These are phyloP conservation scores for Pemphredon lugubris DNA, from an alignment of 2,888 invertebrate species.

Conservation along the genomic window DNA sequence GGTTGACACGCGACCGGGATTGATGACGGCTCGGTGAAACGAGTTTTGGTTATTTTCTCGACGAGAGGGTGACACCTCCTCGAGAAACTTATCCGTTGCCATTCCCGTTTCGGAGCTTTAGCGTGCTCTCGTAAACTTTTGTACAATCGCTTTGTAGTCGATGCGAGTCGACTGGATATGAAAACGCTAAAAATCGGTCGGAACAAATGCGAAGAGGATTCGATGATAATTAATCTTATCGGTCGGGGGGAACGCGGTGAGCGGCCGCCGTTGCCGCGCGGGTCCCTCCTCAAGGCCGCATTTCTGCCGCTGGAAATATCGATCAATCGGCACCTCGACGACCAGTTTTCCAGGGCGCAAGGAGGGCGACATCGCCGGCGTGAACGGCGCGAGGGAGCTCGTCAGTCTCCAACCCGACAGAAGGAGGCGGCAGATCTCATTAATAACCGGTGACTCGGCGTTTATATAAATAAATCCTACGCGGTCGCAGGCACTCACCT, in stretches of 20 bases:
- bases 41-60: neutral
- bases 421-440: constrained; percentile 68
- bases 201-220: too few species aligned
- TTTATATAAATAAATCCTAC: constrained; percentile 76
- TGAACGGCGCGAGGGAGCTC: constrained; percentile 39
- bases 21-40: constrained; percentile 49
- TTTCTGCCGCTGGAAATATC: constrained; percentile 30
- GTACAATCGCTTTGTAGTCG: too few species aligned
- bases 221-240: constrained; percentile 2
- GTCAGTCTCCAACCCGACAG: constrained; percentile 59
- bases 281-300: neutral
- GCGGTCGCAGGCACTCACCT: constrained; percentile 74
- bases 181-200: too few species aligned
- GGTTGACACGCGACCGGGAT: constrained; percentile 72
- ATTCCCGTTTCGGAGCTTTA: neutral
- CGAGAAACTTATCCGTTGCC: too few species aligned
- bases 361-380: constrained; percentile 28
- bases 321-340: constrained; percentile 50
- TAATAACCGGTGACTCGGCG: constrained; percentile 76
- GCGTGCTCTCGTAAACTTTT: too few species aligned
- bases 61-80: too few species aligned
- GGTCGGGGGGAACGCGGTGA: neutral
- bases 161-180: too few species aligned
- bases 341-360: constrained; percentile 21
- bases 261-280: too few species aligned